Evolutionary conservation across 2,113 vertebrate species (phyloP).

Genomic region (Eubucco bourcierii): DNA sequence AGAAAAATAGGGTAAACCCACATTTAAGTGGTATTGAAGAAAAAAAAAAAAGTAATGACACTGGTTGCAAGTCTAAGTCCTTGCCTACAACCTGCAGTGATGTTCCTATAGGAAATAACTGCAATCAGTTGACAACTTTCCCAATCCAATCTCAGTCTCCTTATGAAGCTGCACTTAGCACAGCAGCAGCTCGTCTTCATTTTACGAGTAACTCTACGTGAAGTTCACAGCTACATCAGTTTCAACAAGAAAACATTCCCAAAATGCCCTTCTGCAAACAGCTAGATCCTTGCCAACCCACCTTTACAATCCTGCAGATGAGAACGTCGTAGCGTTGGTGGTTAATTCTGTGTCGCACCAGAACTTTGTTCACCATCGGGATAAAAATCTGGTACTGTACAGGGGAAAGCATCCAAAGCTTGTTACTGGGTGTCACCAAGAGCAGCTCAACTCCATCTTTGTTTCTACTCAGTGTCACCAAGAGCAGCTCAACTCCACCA

Average conservation of each 20-base stretch:
- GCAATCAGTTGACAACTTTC: not conserved
- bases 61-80: not conserved
- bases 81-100: not conserved
- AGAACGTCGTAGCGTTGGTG: slow-evolving; percentile 97
- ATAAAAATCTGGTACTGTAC: slow-evolving; percentile 98
- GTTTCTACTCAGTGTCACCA: not conserved
- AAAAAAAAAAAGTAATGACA: not conserved
- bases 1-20: not conserved
- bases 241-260: not conserved
- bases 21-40: not conserved
- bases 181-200: not conserved
- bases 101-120: not conserved
- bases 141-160: not conserved
- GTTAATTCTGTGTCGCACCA: slow-evolving; percentile 93
- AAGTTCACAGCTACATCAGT: not conserved
- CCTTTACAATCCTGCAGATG: slow-evolving; percentile 97
- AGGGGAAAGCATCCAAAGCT: slow-evolving; percentile 6
- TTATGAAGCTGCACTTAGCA: not conserved
- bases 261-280: not conserved
- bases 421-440: not conserved
- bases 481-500: too few relatives aligned
- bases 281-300: slow-evolving; percentile 28
- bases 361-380: slow-evolving; percentile 98
- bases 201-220: not conserved
- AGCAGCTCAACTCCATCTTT: not conserved